Conservation (phyloP, 2,888 invertebrate genomes). For the Pterostichus niger region DNA sequence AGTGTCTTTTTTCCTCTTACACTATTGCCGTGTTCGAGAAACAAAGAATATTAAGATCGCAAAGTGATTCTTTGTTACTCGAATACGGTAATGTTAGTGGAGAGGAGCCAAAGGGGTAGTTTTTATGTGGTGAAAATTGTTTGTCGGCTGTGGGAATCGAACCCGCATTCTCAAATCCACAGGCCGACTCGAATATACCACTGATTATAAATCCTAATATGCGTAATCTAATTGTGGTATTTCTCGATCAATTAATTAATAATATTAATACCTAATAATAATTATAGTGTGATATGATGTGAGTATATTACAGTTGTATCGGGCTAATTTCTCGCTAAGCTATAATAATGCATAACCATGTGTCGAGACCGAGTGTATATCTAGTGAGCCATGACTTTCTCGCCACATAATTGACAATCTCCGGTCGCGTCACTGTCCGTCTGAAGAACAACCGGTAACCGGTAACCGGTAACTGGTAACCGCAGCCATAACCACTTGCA, state of each 20-base stretch:
- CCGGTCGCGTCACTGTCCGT: constrained; percentile 8
- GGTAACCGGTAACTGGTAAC: constrained; percentile 15
- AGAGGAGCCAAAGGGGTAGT: too few species aligned
- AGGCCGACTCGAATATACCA: too few species aligned
- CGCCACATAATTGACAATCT: constrained; percentile 53
- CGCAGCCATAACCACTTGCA: background rate
- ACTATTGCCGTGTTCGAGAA: too few species aligned
- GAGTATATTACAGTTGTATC: background rate
- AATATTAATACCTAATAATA: background rate
- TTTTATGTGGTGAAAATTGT: too few species aligned
- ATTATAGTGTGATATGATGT: background rate
- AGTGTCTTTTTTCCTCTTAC: too few species aligned
- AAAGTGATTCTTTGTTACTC: too few species aligned
- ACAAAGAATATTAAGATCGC: too few species aligned
- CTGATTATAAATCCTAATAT: too few species aligned
- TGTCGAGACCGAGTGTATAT: background rate
- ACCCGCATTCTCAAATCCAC: too few species aligned
- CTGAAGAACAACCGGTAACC: constrained; percentile 41
- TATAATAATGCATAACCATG: background rate
- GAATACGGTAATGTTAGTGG: too few species aligned
- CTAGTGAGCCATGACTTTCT: constrained; percentile 24
- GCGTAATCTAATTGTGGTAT: too few species aligned
- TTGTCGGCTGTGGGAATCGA: too few species aligned
- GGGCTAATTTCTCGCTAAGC: background rate
- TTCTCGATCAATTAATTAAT: background rate